Conservation (phyloP, 2,888 invertebrate genomes). For the Carabus problematicus region DNA sequence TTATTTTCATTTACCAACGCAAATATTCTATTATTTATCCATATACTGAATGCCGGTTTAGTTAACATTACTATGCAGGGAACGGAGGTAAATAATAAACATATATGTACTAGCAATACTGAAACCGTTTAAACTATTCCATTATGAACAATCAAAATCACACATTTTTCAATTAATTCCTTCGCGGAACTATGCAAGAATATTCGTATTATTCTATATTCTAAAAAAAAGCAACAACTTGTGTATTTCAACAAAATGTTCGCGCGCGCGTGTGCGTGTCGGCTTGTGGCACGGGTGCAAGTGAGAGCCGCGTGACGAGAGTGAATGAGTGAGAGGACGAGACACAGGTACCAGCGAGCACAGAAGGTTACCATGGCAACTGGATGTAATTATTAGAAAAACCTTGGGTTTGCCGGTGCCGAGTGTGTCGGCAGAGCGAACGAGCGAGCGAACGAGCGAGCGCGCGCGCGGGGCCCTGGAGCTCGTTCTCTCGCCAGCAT, state of each 20-base stretch:
- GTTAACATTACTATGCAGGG: too few relatives aligned
- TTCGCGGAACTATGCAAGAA: not conserved
- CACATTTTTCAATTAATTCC: too few relatives aligned
- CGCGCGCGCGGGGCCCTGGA: conserved; percentile 1
- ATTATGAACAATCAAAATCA: too few relatives aligned
- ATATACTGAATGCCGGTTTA: too few relatives aligned
- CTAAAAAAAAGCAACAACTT: too few relatives aligned
- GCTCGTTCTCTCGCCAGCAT: conserved; percentile 44
- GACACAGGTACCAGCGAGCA: conserved; percentile 25
- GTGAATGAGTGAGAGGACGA: not conserved
- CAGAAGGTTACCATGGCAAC: conserved; percentile 58
- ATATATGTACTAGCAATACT: too few relatives aligned
- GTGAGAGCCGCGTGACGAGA: conserved; percentile 23
- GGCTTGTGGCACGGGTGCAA: not conserved
- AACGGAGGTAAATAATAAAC: too few relatives aligned
- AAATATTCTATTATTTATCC: too few relatives aligned
- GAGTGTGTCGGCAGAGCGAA: conserved; percentile 39
- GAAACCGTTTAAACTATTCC: too few relatives aligned
- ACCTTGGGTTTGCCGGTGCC: conserved; percentile 51
- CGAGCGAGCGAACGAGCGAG: conserved; percentile 22
- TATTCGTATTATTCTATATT: too few relatives aligned
- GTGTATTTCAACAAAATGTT: too few relatives aligned
- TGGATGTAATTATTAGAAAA: conserved; percentile 62
- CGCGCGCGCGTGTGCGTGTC: not conserved
- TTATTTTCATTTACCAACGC: too few relatives aligned